phyloP scores from a whole-genome alignment of 1,140 invertebrate genomes.

The Temnothorax curvispinosus region DNA sequence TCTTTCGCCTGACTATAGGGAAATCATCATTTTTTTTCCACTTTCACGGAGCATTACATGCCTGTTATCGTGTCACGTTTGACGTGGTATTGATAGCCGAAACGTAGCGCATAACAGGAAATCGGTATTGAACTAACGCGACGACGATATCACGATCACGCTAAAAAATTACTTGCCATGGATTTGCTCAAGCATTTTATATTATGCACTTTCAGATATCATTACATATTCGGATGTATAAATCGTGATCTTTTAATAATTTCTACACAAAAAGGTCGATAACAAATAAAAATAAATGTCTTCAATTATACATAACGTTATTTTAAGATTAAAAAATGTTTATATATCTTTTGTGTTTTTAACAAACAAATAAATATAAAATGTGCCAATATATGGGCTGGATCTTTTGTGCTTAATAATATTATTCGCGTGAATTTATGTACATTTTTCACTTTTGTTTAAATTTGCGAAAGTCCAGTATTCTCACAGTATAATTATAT shows the following conservation, averaged over 20 bases:
- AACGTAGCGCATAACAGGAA: constrained; percentile 12
- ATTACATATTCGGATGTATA: background rate
- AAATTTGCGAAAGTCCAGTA: background rate
- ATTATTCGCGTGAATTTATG: too few species aligned
- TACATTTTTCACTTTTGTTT: too few species aligned
- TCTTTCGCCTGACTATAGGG: constrained; percentile 45
- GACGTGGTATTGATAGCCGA: constrained; percentile 42
- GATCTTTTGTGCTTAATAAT: too few species aligned
- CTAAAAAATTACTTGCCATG: constrained; percentile 17
- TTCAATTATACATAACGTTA: background rate
- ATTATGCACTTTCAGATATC: background rate
- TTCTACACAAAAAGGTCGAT: background rate
- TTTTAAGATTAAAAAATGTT: background rate
- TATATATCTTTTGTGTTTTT: too few species aligned
- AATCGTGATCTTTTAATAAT: constrained; percentile 1
- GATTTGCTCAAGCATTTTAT: constrained; percentile 5
- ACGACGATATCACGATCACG: background rate
- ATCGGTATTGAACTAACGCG: background rate
- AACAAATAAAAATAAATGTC: background rate
- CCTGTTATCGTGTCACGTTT: constrained; percentile 37
- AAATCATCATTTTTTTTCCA: constrained; percentile 61
- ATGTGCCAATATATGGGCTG: too few species aligned
- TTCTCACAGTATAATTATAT: background rate
- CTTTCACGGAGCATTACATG: constrained; percentile 56
- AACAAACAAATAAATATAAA: too few species aligned